phyloP scores from a whole-genome alignment of 2,113 vertebrate genomes.

The Apeltes quadracus region DNA sequence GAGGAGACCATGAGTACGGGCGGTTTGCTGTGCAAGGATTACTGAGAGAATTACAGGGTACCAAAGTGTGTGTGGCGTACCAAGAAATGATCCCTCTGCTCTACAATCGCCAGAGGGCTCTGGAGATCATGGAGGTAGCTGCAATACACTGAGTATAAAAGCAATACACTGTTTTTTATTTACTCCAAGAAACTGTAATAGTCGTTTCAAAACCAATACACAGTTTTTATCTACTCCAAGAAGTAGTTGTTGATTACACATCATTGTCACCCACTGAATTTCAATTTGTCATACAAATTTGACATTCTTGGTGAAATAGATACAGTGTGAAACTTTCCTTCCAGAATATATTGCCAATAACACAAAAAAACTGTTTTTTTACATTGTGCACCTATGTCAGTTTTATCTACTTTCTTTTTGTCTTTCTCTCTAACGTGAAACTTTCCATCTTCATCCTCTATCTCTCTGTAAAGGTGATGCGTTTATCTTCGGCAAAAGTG shows the following conservation, averaged over 20 bases:
- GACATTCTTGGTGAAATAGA: background rate
- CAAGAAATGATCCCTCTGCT: constrained; percentile 79
- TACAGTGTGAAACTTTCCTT: background rate
- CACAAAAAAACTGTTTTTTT: background rate
- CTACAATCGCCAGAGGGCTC: constrained; percentile 64
- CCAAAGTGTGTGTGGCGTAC: constrained; percentile 76
- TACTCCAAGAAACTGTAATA: background rate
- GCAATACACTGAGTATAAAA: background rate
- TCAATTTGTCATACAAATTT: background rate
- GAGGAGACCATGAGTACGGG: constrained; percentile 79
- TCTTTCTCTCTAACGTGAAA: background rate
- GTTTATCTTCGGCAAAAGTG: constrained; percentile 74
- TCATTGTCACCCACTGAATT: background rate
- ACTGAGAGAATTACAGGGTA: constrained; percentile 70
- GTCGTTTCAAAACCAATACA: background rate
- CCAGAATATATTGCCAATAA: background rate
- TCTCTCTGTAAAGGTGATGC: constrained; percentile 68
- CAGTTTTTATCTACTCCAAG: background rate
- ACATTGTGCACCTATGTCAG: background rate
- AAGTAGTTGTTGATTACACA: background rate
- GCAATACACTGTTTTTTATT: background rate
- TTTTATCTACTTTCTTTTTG: background rate
- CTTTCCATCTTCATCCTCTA: background rate
- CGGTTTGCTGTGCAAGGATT: constrained; percentile 77
- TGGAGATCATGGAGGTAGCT: constrained; percentile 75